phyloP scores from a whole-genome alignment of 2,113 vertebrate species.

The Vulpes vulpes region DNA sequence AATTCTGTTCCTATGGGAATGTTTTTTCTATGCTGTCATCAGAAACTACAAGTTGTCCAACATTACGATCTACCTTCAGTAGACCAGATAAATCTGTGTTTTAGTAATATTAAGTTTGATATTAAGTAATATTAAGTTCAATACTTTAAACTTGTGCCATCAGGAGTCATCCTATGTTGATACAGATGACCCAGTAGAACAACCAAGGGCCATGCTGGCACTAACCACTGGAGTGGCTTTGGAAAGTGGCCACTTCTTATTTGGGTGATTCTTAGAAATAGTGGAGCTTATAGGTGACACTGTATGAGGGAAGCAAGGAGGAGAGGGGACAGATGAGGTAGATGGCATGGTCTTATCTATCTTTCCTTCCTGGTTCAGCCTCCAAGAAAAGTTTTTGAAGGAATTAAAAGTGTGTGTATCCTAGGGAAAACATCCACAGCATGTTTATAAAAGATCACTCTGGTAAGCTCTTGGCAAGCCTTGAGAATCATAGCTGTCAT shows the following conservation, averaged over 20 bases:
- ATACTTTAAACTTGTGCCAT: not conserved
- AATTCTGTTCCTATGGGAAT: not conserved
- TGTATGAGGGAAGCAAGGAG: not conserved
- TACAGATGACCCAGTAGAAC: not conserved
- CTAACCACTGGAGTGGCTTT: not conserved
- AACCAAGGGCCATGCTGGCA: not conserved
- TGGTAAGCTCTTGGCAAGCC: slow-evolving; percentile 82
- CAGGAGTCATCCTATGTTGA: slow-evolving; percentile 14
- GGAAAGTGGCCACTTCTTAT: not conserved
- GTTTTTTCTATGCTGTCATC: not conserved
- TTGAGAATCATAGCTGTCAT: slow-evolving; percentile 88
- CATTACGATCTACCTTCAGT: not conserved
- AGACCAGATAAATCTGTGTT: not conserved
- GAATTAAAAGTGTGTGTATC: slow-evolving; percentile 81
- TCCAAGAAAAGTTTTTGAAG: slow-evolving; percentile 55
- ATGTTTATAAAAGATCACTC: slow-evolving; percentile 85
- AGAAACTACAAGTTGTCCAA: not conserved
- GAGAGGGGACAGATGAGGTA: not conserved
- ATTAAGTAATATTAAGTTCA: not conserved
- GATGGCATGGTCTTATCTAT: slow-evolving; percentile 4
- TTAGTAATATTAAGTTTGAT: not conserved
- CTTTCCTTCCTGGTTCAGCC: slow-evolving; percentile 37
- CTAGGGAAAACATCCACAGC: slow-evolving; percentile 85
- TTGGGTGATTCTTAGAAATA: not conserved
- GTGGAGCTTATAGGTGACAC: not conserved